Base-by-base conservation (phyloP, 2,888 invertebrate genomes). In the Tenthredo mesomela region DNA sequence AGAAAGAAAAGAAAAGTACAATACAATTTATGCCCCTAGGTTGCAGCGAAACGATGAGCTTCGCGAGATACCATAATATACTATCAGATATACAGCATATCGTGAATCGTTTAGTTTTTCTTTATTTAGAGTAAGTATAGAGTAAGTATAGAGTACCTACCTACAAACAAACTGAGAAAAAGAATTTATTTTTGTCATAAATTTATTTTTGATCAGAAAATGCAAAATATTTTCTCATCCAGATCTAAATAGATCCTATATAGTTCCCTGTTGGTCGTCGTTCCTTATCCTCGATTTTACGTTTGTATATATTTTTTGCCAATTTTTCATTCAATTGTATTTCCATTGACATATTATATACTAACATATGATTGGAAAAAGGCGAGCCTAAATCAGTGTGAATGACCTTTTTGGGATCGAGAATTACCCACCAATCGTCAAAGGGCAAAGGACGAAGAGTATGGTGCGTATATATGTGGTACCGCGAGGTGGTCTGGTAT, bases 1-100 rank as follows among this genome's bases (percentile, higher is more conserved):
- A 78, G 77, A 33, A 40, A 78, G 78, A 37, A 58, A 75, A 15
- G 58, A 78, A 78, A 78, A 75, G 75, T 37, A 37, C 25, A 18
- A 2, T 21, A 2, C 25, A 33, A 71, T 71, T 71, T 71, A 71
- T 71, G 21, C 2, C 70, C 70, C 70, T 21, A 7, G 70, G 70
- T 40, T 71, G 40, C 70, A 71, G 29, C 70, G 70, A 33, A 71
- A 33, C 37, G 37, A 9, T 71, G 37, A 71, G 70, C 70, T 71
- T 71, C 33, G 18, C 25, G 67, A 25, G 67, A n/a, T 29, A 67
- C 61, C 21, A 18, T 18, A 33, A 18, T 18, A 33, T 12, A 15
- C 33, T 33, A 67, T 18, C 67, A 7, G 1, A 25, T 61, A 61
- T 10, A 61, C 61, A 61, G 4, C 61, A 37, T 37, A 37, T 37